Evolutionary conservation across 2,113 vertebrate species (phyloP).

Genomic region (Tragelaphus buxtoni): DNA sequence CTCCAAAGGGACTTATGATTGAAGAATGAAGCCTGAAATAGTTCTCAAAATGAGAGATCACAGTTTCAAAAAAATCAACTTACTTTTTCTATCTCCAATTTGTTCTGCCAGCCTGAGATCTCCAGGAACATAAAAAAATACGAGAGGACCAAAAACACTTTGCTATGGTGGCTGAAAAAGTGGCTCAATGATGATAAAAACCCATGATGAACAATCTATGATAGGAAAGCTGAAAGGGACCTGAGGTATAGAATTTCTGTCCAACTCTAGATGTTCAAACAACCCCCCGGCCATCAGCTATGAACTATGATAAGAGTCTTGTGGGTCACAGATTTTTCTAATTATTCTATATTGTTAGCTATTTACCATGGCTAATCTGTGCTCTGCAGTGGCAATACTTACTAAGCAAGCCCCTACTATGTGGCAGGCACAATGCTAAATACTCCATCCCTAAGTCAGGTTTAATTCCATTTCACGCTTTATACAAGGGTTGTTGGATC

Average conservation of each 20-base stretch:
- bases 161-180: neutral
- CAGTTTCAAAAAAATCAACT: neutral
- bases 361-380: neutral
- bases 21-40: conserved; percentile 12
- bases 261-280: neutral
- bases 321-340: neutral
- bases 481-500: neutral
- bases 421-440: neutral
- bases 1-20: neutral
- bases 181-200: neutral
- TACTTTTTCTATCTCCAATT: neutral
- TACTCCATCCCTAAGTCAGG: neutral
- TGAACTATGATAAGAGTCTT: neutral
- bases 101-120: neutral
- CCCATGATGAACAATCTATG: neutral
- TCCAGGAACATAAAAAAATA: neutral
- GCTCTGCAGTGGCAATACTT: neutral
- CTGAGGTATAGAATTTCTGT: neutral
- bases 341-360: neutral
- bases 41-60: conserved; percentile 15
- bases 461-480: neutral
- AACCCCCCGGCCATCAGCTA: neutral
- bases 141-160: neutral
- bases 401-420: neutral
- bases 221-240: neutral